Conservation (phyloP, 2,113 vertebrate species). For the Semnopithecus entellus region DNA sequence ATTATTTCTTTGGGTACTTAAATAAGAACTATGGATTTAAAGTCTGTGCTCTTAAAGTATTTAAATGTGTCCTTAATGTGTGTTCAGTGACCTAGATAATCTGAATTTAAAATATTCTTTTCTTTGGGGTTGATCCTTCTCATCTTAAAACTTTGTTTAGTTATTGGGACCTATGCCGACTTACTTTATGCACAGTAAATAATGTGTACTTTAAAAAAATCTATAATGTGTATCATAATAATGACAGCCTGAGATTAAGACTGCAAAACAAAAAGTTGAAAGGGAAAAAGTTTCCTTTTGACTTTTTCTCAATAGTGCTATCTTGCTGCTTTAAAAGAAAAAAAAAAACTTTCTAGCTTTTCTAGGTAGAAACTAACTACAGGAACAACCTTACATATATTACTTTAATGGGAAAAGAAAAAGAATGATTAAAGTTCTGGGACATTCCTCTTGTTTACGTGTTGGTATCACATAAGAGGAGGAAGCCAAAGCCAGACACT, state of each 20-base stretch:
- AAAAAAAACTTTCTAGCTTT: background rate
- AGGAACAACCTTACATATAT: background rate
- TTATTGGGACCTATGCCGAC: background rate
- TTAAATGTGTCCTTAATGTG: background rate
- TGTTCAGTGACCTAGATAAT: background rate
- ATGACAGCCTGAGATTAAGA: background rate
- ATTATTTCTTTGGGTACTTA: slow-evolving; percentile 15
- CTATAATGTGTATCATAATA: background rate
- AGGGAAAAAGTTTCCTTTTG: background rate
- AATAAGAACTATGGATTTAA: slow-evolving; percentile 26
- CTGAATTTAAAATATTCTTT: slow-evolving; percentile 38
- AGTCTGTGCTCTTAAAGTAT: background rate
- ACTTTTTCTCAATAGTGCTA: background rate
- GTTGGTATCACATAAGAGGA: background rate
- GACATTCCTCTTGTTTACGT: background rate
- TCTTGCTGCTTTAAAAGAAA: background rate
- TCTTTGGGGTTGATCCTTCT: background rate
- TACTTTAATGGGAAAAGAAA: background rate
- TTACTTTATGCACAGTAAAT: slow-evolving; percentile 7
- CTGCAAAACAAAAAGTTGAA: background rate
- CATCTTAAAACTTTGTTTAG: slow-evolving; percentile 14
- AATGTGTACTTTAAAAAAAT: background rate
- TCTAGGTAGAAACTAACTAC: background rate
- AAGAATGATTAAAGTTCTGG: background rate
- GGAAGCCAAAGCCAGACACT: background rate